These are phyloP conservation scores for Eupsilia transversa DNA, from an alignment of 2,888 invertebrate genomes.

Conservation along the genomic window DNA sequence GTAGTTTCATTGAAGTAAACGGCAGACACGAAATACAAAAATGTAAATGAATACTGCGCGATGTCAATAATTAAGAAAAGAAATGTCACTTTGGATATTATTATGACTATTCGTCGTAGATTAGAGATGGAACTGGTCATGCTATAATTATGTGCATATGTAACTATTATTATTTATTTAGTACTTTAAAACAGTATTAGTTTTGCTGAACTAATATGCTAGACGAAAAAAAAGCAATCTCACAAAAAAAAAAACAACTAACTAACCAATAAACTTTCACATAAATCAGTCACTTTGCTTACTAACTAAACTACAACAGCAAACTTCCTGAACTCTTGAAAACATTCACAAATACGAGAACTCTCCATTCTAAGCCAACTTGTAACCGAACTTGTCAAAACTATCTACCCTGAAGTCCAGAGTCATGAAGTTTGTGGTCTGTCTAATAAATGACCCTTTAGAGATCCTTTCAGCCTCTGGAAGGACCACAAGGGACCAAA, in stretches of 20 bases:
- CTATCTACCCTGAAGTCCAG: slow-evolving; percentile 7
- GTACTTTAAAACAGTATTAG: neutral
- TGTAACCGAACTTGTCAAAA: slow-evolving; percentile 27
- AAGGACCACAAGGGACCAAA: neutral
- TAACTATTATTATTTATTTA: neutral
- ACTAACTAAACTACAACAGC: slow-evolving; percentile 15
- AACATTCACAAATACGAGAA: slow-evolving; percentile 23
- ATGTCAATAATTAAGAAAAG: neutral
- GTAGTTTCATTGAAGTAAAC: neutral
- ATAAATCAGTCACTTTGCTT: slow-evolving; percentile 27
- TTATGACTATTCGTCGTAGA: neutral
- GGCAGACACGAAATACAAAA: neutral
- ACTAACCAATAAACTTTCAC: neutral
- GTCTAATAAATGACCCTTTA: slow-evolving; percentile 37
- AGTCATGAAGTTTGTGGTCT: slow-evolving; percentile 28
- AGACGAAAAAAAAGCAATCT: neutral
- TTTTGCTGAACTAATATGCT: neutral
- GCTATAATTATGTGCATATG: neutral
- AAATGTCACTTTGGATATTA: neutral
- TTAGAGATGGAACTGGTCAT: neutral
- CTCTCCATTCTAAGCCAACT: slow-evolving; percentile 23
- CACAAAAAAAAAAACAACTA: neutral
- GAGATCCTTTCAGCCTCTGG: slow-evolving; percentile 6
- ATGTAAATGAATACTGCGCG: no score
- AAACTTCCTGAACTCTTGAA: neutral